Evolutionary conservation across 2,113 vertebrate genomes (phyloP), one percentile per base, ranked within the genome.

Genomic region (Sakesphorus luctuosus): DNA sequence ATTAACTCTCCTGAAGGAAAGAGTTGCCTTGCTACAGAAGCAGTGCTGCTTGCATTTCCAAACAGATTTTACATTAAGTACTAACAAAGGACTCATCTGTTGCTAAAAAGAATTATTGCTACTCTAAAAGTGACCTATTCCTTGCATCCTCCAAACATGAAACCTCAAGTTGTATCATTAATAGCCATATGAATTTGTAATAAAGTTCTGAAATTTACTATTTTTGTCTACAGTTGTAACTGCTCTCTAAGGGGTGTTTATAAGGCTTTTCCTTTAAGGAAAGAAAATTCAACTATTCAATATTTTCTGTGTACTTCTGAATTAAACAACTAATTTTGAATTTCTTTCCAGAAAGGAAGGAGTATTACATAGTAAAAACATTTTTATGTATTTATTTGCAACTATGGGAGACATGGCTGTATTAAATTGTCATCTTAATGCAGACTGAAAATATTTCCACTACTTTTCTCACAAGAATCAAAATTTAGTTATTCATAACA

Each of bases 401-500:
- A 65, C 55, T 91, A 49, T 9, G 18, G 62, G 26, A 95, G 46
- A 86, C 11, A 91, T 31, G 36, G 26, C 66, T 87, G 29, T 66
- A 96, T 75, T 85, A 95, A 95, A 94, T 36, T 68, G n/a, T 63
- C 89, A 44, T 65, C 63, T 95, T 86, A 67, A 85, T 36, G 69
- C 9, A 63, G 69, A 78, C 73, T 89, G 65, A 83, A 97, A 97
- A 90, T 85, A 94, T 55, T 90, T 89, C 82, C 82, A 79, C 38
- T 68, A 58, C 50, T 82, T 94, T 89, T 84, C 33, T 47, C 81
- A 66, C 20, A 94, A 76, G 29, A 61, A 85, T 74, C 80, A 95
- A 95, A 95, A 96, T 93, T 33, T 62, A 92, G 56, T 83, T 76
- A 66, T 80, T 95, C 83, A 66, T 84, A 94, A 85, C 29, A 76